These are phyloP conservation scores for Sciurus carolinensis DNA, from an alignment of 2,797 vertebrate genomes.

Conservation along the genomic window DNA sequence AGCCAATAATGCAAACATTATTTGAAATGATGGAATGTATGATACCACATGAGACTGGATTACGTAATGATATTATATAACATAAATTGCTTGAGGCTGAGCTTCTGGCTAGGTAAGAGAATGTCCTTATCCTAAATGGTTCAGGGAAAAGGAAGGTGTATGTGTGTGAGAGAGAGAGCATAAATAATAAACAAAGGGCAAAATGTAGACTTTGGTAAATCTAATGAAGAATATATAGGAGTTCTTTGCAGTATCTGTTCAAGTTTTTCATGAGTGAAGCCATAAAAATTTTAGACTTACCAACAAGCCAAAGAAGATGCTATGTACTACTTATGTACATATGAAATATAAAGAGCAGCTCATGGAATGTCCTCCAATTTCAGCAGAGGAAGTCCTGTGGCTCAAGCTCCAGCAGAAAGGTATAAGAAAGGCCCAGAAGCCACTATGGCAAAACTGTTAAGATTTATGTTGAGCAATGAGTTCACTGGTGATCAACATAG, in stretches of 20 bases:
- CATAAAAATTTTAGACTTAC: neutral
- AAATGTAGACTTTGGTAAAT: neutral
- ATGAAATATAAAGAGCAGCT: neutral
- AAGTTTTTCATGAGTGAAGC: neutral
- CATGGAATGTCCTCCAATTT: neutral
- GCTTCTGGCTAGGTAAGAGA: neutral
- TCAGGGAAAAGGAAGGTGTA: accelerated
- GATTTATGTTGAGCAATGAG: neutral
- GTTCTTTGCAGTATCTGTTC: neutral
- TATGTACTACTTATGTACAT: neutral
- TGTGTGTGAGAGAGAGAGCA: neutral
- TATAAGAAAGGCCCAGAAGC: neutral
- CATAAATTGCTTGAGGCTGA: neutral
- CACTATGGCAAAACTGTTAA: neutral
- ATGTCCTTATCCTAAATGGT: neutral
- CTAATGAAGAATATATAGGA: neutral
- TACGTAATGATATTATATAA: neutral
- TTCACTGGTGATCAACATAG: neutral
- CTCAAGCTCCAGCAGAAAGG: neutral
- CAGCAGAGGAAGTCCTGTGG: neutral
- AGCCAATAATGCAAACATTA: neutral
- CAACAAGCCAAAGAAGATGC: neutral
- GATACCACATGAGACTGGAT: neutral
- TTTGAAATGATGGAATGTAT: too few relatives aligned
- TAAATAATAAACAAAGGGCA: neutral